phyloP scores from a whole-genome alignment of 2,797 vertebrate species.

The Acipenser ruthenus region DNA sequence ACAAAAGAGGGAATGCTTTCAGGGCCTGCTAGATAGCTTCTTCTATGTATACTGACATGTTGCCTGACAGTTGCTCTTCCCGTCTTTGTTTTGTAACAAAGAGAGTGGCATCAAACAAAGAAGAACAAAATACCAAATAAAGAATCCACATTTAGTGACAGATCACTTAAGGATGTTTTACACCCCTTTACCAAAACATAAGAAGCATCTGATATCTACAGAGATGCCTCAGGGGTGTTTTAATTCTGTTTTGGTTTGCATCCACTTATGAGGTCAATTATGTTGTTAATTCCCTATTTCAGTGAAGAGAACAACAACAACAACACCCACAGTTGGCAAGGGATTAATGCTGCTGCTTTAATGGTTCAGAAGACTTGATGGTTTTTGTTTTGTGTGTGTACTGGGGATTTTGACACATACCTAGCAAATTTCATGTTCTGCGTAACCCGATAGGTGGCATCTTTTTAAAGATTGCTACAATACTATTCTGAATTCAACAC shows the following conservation, averaged over 20 bases:
- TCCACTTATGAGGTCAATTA: slow-evolving; percentile 53
- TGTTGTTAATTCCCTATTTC: slow-evolving; percentile 61
- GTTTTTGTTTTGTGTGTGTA: too few species aligned
- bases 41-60: slow-evolving; percentile 52
- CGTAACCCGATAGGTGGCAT: too few species aligned
- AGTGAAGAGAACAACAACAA: slow-evolving; percentile 53
- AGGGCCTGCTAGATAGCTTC: slow-evolving; percentile 51
- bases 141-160: slow-evolving; percentile 64
- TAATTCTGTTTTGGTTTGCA: slow-evolving; percentile 67
- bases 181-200: slow-evolving; percentile 61
- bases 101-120: slow-evolving; percentile 52
- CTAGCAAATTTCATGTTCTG: too few species aligned
- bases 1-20: slow-evolving; percentile 83
- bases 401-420: too few species aligned
- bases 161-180: slow-evolving; percentile 62
- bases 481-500: too few species aligned
- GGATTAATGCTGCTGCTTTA: too few species aligned
- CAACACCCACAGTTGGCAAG: slow-evolving; percentile 14
- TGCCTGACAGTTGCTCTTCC: slow-evolving; percentile 65
- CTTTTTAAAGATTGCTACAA: too few species aligned
- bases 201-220: slow-evolving; percentile 31
- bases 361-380: too few species aligned
- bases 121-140: slow-evolving; percentile 49
- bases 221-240: slow-evolving; percentile 48
- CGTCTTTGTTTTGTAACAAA: slow-evolving; percentile 62